Evolutionary conservation across 2,113 vertebrate genomes (phyloP), one percentile per base, ranked within the genome.

Genomic region (Hippocampus zosterae): DNA sequence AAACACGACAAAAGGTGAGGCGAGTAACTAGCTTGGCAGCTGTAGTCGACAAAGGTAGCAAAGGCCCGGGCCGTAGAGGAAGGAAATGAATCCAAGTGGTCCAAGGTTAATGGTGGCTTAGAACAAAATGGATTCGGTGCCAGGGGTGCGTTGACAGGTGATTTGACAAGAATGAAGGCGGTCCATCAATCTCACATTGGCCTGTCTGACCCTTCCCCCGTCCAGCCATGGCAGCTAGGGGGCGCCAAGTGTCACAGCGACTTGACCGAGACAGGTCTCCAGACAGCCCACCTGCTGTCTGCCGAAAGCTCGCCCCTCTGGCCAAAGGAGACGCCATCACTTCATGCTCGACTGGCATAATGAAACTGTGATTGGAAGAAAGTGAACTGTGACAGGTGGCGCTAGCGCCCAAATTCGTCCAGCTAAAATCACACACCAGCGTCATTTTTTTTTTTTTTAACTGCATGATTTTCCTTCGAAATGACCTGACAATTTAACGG

Each of bases 41-140:
- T 69, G 72, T 60, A 72, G 84, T 85, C 76, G 86, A 85, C 85
- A 84, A 82, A 85, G 85, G 84, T 88, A 84, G 68, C 65, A 21
- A 79, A 71, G 81, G 84, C 76, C 74, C 65, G 25, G 87, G 82
- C 88, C 80, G 72, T 25, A 57, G 89, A 85, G 83, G 82, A 75
- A 66, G 81, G 83, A 86, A 88, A 90, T 77, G 87, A 90, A 91
- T 91, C 86, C 85, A 89, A 88, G 81, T 88, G 90, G 88, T 89
- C 88, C 89, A 92, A 93, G 92, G 92, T 93, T 92, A 93, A 93
- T 92, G 87, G 89, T 89, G 78, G 86, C 85, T 84, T 61, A 82
- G 78, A 91, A 90, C 88, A 90, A 89, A 92, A 92, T 88, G 84
- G 82, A 93, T 92, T 90, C 87, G 82, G 83, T 91, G 89, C 90